Conservation (phyloP, 2,888 invertebrate genomes). For the Adelphocoris suturalis region DNA sequence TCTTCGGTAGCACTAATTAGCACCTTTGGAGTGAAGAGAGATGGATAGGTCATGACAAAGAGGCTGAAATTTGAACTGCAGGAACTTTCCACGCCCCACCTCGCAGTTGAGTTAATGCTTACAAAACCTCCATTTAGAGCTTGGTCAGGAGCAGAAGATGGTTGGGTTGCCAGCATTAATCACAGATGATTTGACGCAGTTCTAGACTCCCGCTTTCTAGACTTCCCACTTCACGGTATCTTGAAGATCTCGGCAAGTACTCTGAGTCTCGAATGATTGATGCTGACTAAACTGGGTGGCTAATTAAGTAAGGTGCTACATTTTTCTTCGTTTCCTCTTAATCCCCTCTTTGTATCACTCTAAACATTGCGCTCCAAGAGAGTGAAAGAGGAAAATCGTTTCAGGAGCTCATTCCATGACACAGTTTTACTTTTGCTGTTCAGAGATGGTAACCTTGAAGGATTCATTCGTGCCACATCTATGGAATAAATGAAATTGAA, state of each 20-base stretch:
- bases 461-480: no score
- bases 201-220: background rate
- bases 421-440: background rate
- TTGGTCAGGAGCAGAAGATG: conserved; percentile 34
- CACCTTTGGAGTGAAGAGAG: background rate
- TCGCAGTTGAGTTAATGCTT: conserved; percentile 22
- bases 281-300: conserved; percentile 46
- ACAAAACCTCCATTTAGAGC: conserved; percentile 35
- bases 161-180: conserved; percentile 40
- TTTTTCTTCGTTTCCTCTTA: conserved; percentile 54
- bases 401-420: background rate
- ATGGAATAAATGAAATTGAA: no score
- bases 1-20: background rate
- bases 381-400: background rate
- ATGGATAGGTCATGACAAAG: background rate
- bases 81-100: background rate
- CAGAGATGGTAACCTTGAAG: no score
- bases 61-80: conserved; percentile 12
- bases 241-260: conserved; percentile 44
- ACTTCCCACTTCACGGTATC: background rate
- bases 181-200: conserved; percentile 42
- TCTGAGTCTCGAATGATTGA: conserved; percentile 46
- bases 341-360: background rate
- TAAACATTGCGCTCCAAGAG: background rate
- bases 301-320: conserved; percentile 47